Conservation (phyloP, 2,113 vertebrate genomes). For the Boleophthalmus pectinirostris region DNA sequence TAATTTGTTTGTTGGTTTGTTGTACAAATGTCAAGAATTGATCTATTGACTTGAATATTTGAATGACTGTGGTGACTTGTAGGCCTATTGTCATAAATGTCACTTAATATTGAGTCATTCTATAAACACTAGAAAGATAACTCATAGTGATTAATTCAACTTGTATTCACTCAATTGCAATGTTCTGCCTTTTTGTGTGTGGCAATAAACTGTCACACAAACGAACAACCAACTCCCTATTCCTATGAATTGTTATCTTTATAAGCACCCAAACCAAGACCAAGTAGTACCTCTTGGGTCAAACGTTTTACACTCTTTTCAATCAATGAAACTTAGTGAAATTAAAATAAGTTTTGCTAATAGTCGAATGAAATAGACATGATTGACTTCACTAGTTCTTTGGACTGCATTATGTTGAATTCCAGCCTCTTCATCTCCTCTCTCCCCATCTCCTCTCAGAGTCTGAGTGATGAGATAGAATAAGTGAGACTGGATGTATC, state of each 20-base stretch:
- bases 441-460: neutral
- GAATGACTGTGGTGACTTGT: neutral
- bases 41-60: neutral
- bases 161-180: neutral
- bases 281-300: neutral
- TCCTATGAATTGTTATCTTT: too few relatives aligned
- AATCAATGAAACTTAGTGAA: neutral
- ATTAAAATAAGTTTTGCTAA: neutral
- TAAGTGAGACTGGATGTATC: neutral
- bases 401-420: neutral
- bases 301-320: neutral
- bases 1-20: neutral
- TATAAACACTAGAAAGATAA: neutral
- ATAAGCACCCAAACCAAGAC: neutral
- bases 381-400: neutral
- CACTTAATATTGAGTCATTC: neutral
- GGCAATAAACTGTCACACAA: neutral
- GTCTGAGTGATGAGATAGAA: conserved; percentile 9
- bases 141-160: neutral
- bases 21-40: neutral
- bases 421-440: neutral
- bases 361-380: neutral
- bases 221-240: neutral
- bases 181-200: neutral
- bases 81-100: neutral